Evolutionary conservation across 2,113 vertebrate genomes (phyloP).

Genomic region (Sialia sialis): DNA sequence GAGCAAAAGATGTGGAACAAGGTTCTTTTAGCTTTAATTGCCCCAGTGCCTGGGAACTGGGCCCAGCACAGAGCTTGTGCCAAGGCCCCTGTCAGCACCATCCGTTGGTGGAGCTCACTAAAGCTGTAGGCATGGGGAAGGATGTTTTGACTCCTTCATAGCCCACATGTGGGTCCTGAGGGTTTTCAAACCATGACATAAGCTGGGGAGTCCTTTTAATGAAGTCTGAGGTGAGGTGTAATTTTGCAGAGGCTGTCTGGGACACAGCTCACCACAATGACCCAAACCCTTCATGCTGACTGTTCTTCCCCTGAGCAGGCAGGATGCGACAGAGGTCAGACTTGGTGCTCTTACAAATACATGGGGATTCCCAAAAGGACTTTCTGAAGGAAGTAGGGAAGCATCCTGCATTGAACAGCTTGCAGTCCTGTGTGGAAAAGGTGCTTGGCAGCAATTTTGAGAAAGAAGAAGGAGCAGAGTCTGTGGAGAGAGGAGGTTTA

Average conservation of each 20-base stretch:
- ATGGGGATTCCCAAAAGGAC: background rate
- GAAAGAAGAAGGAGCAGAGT: background rate
- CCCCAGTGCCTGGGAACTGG: background rate
- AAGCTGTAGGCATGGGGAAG: background rate
- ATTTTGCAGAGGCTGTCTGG: background rate
- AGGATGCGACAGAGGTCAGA: background rate
- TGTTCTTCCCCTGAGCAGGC: background rate
- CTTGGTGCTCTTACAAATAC: accelerated
- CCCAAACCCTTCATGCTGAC: accelerated
- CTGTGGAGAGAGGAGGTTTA: background rate
- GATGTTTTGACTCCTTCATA: background rate
- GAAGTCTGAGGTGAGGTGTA: background rate
- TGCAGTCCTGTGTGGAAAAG: accelerated
- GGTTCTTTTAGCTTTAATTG: background rate
- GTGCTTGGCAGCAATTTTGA: background rate
- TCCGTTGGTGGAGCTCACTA: accelerated
- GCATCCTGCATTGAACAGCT: background rate
- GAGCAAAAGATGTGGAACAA: accelerated
- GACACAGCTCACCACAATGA: accelerated
- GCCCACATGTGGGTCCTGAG: accelerated
- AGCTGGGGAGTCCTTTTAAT: background rate
- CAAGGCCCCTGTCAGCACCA: background rate
- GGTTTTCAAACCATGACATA: background rate
- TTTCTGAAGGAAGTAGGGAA: background rate
- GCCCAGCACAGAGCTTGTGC: accelerated